Base-by-base conservation (phyloP, 1,140 invertebrate species). In the Nomia melanderi region DNA sequence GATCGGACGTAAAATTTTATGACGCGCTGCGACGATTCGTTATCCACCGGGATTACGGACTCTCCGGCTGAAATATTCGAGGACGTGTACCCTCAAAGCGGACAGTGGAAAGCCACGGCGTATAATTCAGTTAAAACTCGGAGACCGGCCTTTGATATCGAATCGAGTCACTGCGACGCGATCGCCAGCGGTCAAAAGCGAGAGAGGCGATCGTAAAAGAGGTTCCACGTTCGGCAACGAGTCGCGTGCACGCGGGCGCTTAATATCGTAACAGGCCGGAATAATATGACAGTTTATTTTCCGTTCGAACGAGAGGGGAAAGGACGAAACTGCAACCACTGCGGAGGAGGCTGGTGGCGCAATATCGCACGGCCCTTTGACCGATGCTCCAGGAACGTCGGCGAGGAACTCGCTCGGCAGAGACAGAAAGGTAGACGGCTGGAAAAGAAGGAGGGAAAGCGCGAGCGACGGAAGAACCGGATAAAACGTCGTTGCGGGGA, bases 211-310 rank as follows among this genome's bases (percentile, higher is more conserved):
- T n/a, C n/a, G n/a, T n/a, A n/a, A n/a, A n/a, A n/a, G n/a, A n/a
- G 33, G 47, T 36, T 36, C 8, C 33, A 36, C 8, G 3, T 36
- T 36, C 3, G 8, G 33, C 3, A 14, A 25, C 8, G 9, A 8
- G 8, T 54, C 20, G 23, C 3, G 23, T 17, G 25, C 23, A 56
- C 27, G 20, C 31, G n/a, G 29, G n/a, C 11, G 33, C 20, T 72
- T 53, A 63, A 72, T 39, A 39, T 53, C 23, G 53, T 41, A 39
- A 65, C 60, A 39, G 31, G 44, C 12, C n/a, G 47, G 33, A 65
- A 65, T 54, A 56, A 56, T 41, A 41, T 41, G 29, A n/a, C 23
- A 31, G 50, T 74, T 65, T 74, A 56, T 74, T 41, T 44, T 31
- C 31, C 50, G 50, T 33, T 41, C 47, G 60, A 64, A 6, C 60